These are phyloP conservation scores for Drosophila elegans DNA, from an alignment of 1,140 invertebrate genomes.

Conservation along the genomic window DNA sequence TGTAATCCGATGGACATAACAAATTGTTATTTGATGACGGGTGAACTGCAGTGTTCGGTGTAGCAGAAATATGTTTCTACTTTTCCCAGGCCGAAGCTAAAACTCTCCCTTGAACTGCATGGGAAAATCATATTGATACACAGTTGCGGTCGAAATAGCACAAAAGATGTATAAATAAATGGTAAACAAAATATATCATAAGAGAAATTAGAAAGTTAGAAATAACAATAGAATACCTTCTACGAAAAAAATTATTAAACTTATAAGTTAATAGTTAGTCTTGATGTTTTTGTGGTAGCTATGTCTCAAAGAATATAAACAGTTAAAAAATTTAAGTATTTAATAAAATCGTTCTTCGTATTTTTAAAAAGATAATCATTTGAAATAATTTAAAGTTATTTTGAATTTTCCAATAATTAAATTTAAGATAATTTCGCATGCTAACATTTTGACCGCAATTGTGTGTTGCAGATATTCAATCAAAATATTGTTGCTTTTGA, in stretches of 20 bases:
- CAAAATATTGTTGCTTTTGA: constrained; percentile 46
- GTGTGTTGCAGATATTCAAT: constrained; percentile 17
- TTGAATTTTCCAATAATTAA: no score
- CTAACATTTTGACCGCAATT: background rate
- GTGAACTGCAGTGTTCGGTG: constrained; percentile 23
- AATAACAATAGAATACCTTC: no score
- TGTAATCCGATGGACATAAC: constrained; percentile 50
- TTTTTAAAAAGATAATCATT: no score
- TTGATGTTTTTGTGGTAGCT: no score
- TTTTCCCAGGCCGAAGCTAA: constrained; percentile 2
- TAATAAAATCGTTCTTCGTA: no score
- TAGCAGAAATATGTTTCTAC: constrained; percentile 4
- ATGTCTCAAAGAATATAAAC: no score
- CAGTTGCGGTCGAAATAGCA: background rate
- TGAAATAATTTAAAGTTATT: no score
- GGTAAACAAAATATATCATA: no score
- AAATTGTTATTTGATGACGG: constrained; percentile 53
- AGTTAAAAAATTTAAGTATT: no score
- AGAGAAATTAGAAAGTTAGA: no score
- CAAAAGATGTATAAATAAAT: background rate
- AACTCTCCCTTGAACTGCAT: background rate
- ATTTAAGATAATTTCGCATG: background rate
- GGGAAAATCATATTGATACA: constrained; percentile 6
- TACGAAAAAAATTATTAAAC: no score
- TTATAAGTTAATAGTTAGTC: no score